phyloP scores from a whole-genome alignment of 2,113 vertebrate species.

The Bubo blakistoni region DNA sequence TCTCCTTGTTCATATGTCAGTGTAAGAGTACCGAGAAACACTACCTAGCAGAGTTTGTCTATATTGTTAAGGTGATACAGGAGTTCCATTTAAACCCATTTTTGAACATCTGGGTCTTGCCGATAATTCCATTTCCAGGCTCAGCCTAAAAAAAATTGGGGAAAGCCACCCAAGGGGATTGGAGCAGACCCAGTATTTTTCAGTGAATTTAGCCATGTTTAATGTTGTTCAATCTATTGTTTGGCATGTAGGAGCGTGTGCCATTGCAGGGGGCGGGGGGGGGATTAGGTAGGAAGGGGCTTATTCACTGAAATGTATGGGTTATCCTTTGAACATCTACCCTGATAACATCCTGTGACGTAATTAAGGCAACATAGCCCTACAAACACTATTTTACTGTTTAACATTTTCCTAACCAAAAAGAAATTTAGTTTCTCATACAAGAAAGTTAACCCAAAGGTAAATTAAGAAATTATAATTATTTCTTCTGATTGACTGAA shows the following conservation, averaged over 20 bases:
- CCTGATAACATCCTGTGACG: not conserved
- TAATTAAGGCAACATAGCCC: not conserved
- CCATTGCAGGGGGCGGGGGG: not conserved
- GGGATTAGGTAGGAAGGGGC: not conserved
- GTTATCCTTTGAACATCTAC: not conserved
- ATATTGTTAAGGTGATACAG: not conserved
- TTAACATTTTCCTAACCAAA: not conserved
- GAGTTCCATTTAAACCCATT: not conserved
- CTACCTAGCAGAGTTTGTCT: not conserved
- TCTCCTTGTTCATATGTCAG: not conserved
- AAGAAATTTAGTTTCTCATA: not conserved
- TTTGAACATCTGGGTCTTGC: not conserved
- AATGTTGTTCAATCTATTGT: not conserved
- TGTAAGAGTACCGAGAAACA: not conserved
- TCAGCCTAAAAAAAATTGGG: not conserved
- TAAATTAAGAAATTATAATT: not conserved
- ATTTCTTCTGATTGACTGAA: not conserved
- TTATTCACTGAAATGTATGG: not conserved
- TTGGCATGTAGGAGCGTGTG: not conserved
- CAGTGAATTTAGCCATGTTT: not conserved
- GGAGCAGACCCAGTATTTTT: not conserved
- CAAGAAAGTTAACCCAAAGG: not conserved
- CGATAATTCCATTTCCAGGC: not conserved
- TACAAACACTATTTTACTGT: not conserved
- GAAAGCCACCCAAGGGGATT: not conserved